phyloP scores from a whole-genome alignment of 2,888 invertebrate species.

The Zootermopsis nevadensis region DNA sequence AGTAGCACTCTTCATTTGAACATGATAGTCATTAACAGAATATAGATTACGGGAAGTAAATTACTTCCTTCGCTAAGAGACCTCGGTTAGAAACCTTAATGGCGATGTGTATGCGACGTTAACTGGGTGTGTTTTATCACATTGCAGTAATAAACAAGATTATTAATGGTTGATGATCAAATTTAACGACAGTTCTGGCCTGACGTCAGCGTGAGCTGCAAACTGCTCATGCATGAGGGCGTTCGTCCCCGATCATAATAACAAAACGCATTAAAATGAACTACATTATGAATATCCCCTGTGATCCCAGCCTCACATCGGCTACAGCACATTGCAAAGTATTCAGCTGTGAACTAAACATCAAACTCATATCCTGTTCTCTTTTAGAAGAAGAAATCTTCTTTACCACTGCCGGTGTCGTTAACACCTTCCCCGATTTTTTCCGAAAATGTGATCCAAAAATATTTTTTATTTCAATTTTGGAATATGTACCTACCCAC shows the following conservation, averaged over 20 bases:
- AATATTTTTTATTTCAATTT: no score
- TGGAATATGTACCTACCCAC: no score
- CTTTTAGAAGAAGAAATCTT: no score
- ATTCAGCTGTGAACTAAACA: no score
- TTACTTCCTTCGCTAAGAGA: neutral
- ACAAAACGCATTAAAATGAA: slow-evolving; percentile 7
- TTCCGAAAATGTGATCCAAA: no score
- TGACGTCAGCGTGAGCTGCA: neutral
- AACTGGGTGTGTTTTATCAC: slow-evolving; percentile 31
- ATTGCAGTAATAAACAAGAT: slow-evolving; percentile 37
- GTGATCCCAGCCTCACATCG: neutral
- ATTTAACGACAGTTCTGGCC: slow-evolving; percentile 24
- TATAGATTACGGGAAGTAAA: neutral
- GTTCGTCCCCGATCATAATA: neutral
- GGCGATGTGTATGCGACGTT: neutral
- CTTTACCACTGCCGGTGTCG: no score
- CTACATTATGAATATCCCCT: neutral
- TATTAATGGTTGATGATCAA: slow-evolving; percentile 34
- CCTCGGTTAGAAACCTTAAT: neutral
- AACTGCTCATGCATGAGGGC: neutral
- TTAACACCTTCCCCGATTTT: no score
- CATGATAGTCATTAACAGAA: neutral
- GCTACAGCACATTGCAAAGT: no score
- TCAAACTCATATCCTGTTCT: no score
- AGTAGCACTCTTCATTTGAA: no score